phyloP scores from a whole-genome alignment of 2,113 vertebrate species.

The Perca schrenkii region DNA sequence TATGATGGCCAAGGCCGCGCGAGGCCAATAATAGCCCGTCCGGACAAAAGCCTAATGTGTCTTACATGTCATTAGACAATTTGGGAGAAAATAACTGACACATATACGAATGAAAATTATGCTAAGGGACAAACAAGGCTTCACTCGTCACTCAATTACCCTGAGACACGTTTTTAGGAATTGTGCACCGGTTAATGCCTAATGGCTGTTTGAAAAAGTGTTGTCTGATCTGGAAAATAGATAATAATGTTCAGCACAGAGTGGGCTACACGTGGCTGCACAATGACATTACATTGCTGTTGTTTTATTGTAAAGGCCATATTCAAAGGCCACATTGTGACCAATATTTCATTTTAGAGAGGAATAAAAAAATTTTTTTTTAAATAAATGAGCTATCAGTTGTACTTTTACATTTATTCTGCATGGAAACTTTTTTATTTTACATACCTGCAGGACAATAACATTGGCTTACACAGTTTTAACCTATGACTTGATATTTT shows the following conservation, averaged over 20 bases:
- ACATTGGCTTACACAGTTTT: background rate
- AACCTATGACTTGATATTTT: background rate
- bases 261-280: background rate
- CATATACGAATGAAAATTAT: conserved; percentile 66
- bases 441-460: accelerated
- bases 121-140: conserved; percentile 62
- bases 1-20: conserved; percentile 79
- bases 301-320: background rate
- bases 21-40: conserved; percentile 70
- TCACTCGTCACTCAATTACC: conserved; percentile 74
- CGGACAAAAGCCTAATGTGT: conserved; percentile 77
- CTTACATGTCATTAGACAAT: conserved; percentile 80
- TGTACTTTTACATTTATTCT: background rate
- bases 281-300: background rate
- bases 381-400: background rate
- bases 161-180: conserved; percentile 50
- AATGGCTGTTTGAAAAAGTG: conserved; percentile 52
- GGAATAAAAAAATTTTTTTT: background rate
- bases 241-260: conserved; percentile 3
- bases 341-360: background rate
- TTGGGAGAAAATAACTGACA: conserved; percentile 70
- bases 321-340: background rate
- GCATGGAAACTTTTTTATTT: background rate
- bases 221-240: conserved; percentile 36
- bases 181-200: conserved; percentile 57